Base-by-base conservation (phyloP, 2,113 vertebrate species). In the Hydropotes inermis region DNA sequence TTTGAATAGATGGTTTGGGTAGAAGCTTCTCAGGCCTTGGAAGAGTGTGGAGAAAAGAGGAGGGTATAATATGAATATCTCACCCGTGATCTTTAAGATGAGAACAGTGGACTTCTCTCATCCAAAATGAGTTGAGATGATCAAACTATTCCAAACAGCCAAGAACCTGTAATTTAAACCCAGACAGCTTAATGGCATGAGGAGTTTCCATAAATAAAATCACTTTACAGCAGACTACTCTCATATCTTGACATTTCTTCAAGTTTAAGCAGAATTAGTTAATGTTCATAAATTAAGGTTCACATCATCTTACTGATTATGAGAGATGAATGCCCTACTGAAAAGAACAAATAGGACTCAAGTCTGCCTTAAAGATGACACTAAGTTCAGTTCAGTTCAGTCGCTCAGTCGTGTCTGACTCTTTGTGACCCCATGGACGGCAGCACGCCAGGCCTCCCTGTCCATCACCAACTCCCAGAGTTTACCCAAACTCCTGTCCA, bases 181-280 rank as follows among this genome's bases (percentile, higher is more conserved):
- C 91, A 61, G 27, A 45, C 19, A 91, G 82, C 7, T 97, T 94
- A 86, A 61, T 95, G 43, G 50, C 57, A 52, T 17, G 52, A 12
- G 13, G 16, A 93, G 28, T 95, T 91, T 93, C 33, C 47, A 36
- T 55, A 43, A 67, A 76, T 54, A 13, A 25, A 87, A 67, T 88
- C 6, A 57, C 28, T 91, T 94, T 88, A 85, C 9, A 88, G 50
- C 93, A 54, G 39, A 95, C 16, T 11, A 76, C 17, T 50, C 7
- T 57, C n/a, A 94, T 87, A 89, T 91, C 21, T 95, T 87, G 33
- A 57, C 78, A 78, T 84, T 81, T 39, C 33, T 45, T 60, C 23
- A 85, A 55, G 9, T 64, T 94, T 58, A 82, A 97, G 60, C 25
- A 97, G 92, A 94, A 64, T 70, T 84, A 84, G 54, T 84, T 81